Evolutionary conservation across 2,888 invertebrate genomes (phyloP).

Genomic region (Temnothorax ravouxi): DNA sequence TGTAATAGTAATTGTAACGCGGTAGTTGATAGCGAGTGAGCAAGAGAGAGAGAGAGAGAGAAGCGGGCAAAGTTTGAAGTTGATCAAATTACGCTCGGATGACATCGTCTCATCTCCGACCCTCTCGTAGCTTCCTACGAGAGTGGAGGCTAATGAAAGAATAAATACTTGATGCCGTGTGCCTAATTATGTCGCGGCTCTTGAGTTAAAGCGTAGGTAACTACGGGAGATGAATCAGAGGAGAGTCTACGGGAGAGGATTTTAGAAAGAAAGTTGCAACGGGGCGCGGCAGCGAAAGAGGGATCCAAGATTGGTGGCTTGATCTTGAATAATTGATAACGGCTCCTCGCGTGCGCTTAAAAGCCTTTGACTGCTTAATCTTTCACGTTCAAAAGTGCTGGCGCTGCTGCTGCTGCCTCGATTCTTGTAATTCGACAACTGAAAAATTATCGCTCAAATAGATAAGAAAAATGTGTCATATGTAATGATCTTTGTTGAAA

Average conservation of each 20-base stretch:
- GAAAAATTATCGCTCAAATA: not conserved
- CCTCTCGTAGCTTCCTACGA: conserved; percentile 60
- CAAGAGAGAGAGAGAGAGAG: not conserved
- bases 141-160: conserved; percentile 80
- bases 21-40: conserved; percentile 20
- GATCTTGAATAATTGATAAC: conserved; percentile 79
- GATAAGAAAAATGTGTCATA: not conserved
- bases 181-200: conserved; percentile 80
- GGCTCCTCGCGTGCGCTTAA: conserved; percentile 66
- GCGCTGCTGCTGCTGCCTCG: conserved; percentile 22
- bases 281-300: conserved; percentile 18
- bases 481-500: not conserved
- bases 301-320: conserved; percentile 70
- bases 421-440: conserved; percentile 21
- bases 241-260: conserved; percentile 45
- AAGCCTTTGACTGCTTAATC: conserved; percentile 56
- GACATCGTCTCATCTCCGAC: conserved; percentile 70
- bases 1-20: conserved; percentile 67
- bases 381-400: conserved; percentile 48
- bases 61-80: conserved; percentile 66
- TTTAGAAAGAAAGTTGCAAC: conserved; percentile 53
- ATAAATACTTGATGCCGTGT: conserved; percentile 81
- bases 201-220: conserved; percentile 51
- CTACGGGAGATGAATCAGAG: conserved; percentile 66
- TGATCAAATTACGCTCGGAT: conserved; percentile 72